Evolutionary conservation across 2,888 invertebrate species (phyloP), one percentile per base, ranked within the genome.

Genomic region (Eupithecia tripunctaria): DNA sequence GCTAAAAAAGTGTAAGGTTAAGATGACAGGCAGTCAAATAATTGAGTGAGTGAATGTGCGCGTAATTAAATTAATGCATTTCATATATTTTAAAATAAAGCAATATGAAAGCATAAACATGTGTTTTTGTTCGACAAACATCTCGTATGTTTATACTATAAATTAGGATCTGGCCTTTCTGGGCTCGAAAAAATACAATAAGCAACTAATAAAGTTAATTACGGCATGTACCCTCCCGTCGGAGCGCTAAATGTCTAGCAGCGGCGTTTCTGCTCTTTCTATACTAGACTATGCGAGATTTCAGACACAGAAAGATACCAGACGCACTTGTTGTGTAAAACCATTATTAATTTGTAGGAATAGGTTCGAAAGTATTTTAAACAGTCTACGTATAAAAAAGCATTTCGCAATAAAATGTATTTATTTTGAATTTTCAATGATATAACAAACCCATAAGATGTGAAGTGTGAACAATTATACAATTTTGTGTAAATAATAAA

Each of bases 381-480:
- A 21, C 2, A 59, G 8, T 12, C 0, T n/a, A n/a, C n/a, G 1
- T 1, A 56, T 25, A 14, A 67, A 36, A 10, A 67, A 70, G 59
- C 41, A 67, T 70, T 70, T 43, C 47, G 62, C 63, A 62, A 82
- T 80, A 78, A 77, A 80, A 83, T 89, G 91, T 32, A 29, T 63
- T 90, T 88, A 89, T 91, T 89, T 87, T 87, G 70, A 90, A 89
- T 89, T 90, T 91, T 91, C 87, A 88, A 83, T 86, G 88, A 83
- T 86, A 88, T 86, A 71, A 74, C 68, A 71, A 74, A 88, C 85
- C 89, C 82, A 85, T 14, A 83, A 85, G 81, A 84, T 82, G 67
- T 76, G 86, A 84, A 85, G 84, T 82, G 67, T 76, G 86, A 84
- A 85, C 81, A 83, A 82, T 80, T 89, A 89, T 89, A 91, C 89